Conservation (phyloP, 2,113 vertebrate genomes). For the Boleophthalmus pectinirostris region DNA sequence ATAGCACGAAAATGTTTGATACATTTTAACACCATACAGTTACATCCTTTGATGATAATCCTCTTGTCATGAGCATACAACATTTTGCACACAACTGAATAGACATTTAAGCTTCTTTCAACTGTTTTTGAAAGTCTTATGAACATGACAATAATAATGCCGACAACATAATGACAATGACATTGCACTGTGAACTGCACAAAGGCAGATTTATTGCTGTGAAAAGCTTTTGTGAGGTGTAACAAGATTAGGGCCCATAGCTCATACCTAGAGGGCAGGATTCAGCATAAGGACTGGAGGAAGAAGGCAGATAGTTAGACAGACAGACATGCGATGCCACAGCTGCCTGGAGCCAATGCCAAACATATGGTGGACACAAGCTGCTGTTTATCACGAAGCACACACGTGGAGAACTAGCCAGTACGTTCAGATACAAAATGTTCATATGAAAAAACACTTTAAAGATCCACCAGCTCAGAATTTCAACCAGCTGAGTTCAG, state of each 20-base stretch:
- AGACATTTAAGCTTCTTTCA: neutral
- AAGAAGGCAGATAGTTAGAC: conserved; percentile 14
- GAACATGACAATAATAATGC: neutral
- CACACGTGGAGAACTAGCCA: conserved; percentile 20
- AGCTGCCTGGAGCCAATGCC: conserved; percentile 30
- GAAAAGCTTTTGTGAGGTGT: neutral
- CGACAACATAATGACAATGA: neutral
- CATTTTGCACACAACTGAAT: neutral
- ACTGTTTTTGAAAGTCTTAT: neutral
- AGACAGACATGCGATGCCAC: conserved; percentile 37
- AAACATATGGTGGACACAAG: conserved; percentile 52
- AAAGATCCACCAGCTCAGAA: neutral
- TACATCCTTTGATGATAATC: conserved; percentile 5
- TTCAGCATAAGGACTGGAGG: conserved; percentile 8
- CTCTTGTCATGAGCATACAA: neutral
- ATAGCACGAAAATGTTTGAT: neutral
- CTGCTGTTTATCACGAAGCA: conserved; percentile 26
- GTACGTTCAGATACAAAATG: conserved; percentile 18
- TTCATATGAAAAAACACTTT: conserved; percentile 11
- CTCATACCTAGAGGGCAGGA: conserved; percentile 26
- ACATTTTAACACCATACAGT: neutral
- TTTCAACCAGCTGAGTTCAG: no score
- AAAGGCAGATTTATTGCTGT: neutral
- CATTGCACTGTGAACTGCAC: neutral
- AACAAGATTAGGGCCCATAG: conserved; percentile 18